Percentiles rank a stretch among this genome's conserved stretches.
Evolutionary conservation across 2,113 vertebrate species (phyloP).

Genomic region (Meriones unguiculatus): DNA sequence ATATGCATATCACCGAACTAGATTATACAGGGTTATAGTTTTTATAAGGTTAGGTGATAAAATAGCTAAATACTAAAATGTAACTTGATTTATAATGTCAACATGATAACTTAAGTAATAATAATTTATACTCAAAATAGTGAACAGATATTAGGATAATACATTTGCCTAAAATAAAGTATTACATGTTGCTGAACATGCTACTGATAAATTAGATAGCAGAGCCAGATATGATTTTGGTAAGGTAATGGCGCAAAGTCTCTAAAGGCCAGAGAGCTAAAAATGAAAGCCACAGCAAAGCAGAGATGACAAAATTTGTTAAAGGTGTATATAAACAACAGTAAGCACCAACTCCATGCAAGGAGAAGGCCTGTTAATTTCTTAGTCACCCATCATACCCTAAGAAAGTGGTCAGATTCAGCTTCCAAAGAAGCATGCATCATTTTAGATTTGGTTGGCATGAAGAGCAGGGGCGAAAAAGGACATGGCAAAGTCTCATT

Average conservation of each 20-base stretch:
- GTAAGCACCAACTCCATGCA: not conserved
- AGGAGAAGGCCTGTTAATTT: too few species aligned
- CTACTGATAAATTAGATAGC: not conserved
- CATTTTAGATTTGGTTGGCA: not conserved
- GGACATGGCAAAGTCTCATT: not conserved
- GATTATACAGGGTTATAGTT: not conserved
- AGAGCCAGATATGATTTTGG: not conserved
- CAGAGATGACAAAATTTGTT: not conserved
- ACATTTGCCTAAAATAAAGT: slow-evolving; percentile 17
- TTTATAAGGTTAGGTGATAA: not conserved
- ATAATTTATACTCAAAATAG: slow-evolving; percentile 23
- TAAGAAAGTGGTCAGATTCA: not conserved
- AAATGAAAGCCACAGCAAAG: not conserved
- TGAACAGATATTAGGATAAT: not conserved
- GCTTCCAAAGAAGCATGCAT: not conserved
- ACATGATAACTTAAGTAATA: not conserved
- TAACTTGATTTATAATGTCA: not conserved
- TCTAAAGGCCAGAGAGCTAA: not conserved
- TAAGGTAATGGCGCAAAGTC: not conserved
- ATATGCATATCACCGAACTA: not conserved
- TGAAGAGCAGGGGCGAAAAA: not conserved
- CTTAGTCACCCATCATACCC: not conserved
- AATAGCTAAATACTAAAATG: slow-evolving; percentile 8
- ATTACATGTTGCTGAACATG: not conserved
- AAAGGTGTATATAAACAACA: not conserved